Evolutionary conservation across 2,888 invertebrate species (phyloP), one percentile per base, ranked within the genome.

Genomic region (Tenthredo amoena): DNA sequence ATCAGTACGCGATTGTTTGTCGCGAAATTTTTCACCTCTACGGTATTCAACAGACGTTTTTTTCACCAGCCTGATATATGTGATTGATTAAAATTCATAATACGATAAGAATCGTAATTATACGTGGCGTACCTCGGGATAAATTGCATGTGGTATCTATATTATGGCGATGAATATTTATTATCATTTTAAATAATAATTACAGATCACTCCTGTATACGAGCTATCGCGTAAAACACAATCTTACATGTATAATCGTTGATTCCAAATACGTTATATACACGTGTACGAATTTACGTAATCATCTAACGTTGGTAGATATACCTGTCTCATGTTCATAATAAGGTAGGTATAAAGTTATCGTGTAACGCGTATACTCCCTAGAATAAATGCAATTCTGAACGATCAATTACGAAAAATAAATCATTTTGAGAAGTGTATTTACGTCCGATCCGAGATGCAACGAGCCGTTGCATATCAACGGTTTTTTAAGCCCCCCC

Each of bases 11-110:
- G 1, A 26, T 10, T 21, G 2, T 26, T 62, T 12, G 26, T 26
- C 34, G 31, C 4, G 7, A 31, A 34, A 26, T 34, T 1, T 34
- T 18, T 4, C 68, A 68, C 68, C 15, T 26, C 18, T 26, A 15
- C 31, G 18, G 18, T 15, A 18, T 34, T 55, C 1, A 2, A 12
- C 18, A 3, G 26, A 10, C n/a, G 10, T 26, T 65, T 72, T 72
- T 68, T 5, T n/a, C 71, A 37, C 12, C 0, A 43, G 43, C 9
- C n/a, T n/a, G n/a, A 43, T 74, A n/a, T 10, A 40, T 21, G 43
- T 2, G 72, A 62, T 62, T 74, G 21, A 74, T 74, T 74, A 74
- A 21, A 74, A 74, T 74, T 43, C 43, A 74, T 74, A 74, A 40
- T 21, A 18, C 37, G 9, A n/a, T 21, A 43, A 9, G 72, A 43